Evolutionary conservation across 2,888 invertebrate species (phyloP), one percentile per base, ranked within the genome.

Genomic region (Andricus curvator): DNA sequence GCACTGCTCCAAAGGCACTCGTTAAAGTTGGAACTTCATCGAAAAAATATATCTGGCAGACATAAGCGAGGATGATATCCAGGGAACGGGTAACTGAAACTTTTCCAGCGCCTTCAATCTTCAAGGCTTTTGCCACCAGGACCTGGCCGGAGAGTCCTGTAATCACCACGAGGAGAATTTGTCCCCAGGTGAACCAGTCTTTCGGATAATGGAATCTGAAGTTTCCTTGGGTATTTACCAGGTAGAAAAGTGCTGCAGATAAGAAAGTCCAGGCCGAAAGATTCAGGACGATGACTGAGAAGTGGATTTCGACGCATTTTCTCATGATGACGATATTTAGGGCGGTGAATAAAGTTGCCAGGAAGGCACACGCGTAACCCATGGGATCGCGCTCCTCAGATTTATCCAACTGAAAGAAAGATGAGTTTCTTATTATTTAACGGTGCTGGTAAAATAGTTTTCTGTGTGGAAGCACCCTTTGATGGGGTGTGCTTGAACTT

Each of bases 311-410:
- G 37, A 91, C 88, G 82, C 93, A 93, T 85, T 93, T 93, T 80
- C 93, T 89, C 93, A 93, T 93, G 22, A 93, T 89, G 0, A 93
- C 93, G 44, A 93, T 93, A 78, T 93, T 94, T 62, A 93, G 83
- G 8, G 93, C 93, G 3, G 93, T 93, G 83, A 93, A 93, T 4
- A 93, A 76, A 0, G 93, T 93, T 56, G 93, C 93, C 37, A 91
- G 84, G 0, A 93, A 85, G 9, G 93, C 93, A 62, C 91, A 93
- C 0, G 89, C 86, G 82, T 93, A 93, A 56, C 93, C 93, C 83
- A 93, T 82, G 0, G 92, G 83, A 82, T 93, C 93, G 85, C 93
- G 93, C 1, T 86, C 85, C n/a, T 88, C 88, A 37, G 82, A 82
- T 82, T 82, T 86, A 79, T 87, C 88, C 60, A 83, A 85, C 92